Evolutionary conservation across 2,888 invertebrate species (phyloP), one percentile per base, ranked within the genome.

Genomic region (Idaea dimidiata): DNA sequence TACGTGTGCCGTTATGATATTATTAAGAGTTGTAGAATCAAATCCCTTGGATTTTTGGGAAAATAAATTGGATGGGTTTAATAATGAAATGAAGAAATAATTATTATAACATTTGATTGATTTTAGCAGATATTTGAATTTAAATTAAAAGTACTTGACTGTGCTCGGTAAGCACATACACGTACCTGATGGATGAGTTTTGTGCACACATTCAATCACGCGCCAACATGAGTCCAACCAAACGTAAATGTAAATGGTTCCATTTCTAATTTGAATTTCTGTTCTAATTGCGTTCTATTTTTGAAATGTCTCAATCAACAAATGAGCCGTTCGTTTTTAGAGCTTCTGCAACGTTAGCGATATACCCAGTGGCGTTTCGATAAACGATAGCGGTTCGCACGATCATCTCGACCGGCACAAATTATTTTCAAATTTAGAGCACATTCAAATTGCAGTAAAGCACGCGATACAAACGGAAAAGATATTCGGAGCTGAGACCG

Each of bases 381-480:
- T 81, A 77, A 78, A 77, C 73, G 78, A 74, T 76, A 68, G 68
- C 58, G 76, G 77, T 80, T 83, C 82, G 79, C 80, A 82, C 81
- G 80, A 74, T 75, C 72, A 74, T 67, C 74, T 73, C 66, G 75
- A 72, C 78, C 74, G 74, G 72, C 82, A 77, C 84, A 80, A 89
- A 92, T 92, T 92, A 92, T 91, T 87, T 91, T 91, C 91, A 82
- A 89, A 92, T 92, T 92, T 89, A 73, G 91, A 90, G 84, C 90
- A 91, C 81, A 87, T 87, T 86, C 81, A 91, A 92, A 91, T 91
- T 91, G 87, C 86, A 71, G 88, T 88, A 86, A 76, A 77, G 89
- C 92, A 92, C 91, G 92, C 92, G 85, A 91, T 43, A 84, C 86
- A 84, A 87, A 82, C 86, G 85, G 86, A 86, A 84, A 79, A 84